Evolutionary conservation across 2,888 invertebrate species (phyloP).

Genomic region (Papilio elwesi): DNA sequence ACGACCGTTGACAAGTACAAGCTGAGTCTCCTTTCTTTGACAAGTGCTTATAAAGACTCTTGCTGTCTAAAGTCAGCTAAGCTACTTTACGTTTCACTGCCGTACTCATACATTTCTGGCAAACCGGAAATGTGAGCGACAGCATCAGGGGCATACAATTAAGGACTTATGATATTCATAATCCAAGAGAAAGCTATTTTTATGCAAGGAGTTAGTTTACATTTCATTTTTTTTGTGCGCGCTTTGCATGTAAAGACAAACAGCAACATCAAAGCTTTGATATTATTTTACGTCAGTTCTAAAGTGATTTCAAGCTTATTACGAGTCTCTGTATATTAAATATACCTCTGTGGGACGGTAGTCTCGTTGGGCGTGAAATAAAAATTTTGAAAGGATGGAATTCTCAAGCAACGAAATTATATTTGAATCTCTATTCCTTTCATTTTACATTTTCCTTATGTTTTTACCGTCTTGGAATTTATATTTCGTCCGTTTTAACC

Average conservation of each 20-base stretch:
- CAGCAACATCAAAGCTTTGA: conserved; percentile 1
- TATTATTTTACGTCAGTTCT: conserved; percentile 2
- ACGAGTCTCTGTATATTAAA: conserved; percentile 1
- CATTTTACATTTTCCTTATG: not conserved
- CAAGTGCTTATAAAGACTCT: no score
- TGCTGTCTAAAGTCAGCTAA: no score
- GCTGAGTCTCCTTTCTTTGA: no score
- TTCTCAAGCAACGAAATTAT: not conserved
- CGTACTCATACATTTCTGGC: no score
- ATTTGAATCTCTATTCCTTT: conserved; percentile 1
- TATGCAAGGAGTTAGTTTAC: no score
- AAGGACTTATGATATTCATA: no score
- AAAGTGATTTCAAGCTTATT: conserved; percentile 9
- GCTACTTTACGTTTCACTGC: no score
- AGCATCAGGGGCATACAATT: no score
- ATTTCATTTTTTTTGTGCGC: not conserved
- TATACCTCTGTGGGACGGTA: not conserved
- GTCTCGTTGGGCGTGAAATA: not conserved
- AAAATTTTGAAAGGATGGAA: not conserved
- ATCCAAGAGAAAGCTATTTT: no score
- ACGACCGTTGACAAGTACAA: no score
- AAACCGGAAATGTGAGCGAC: no score
- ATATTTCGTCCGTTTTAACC: not conserved
- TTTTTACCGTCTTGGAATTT: not conserved
- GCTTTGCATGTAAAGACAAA: conserved; percentile 3